phyloP scores from a whole-genome alignment of 2,888 invertebrate species.

The Drosophila paranaensis region DNA sequence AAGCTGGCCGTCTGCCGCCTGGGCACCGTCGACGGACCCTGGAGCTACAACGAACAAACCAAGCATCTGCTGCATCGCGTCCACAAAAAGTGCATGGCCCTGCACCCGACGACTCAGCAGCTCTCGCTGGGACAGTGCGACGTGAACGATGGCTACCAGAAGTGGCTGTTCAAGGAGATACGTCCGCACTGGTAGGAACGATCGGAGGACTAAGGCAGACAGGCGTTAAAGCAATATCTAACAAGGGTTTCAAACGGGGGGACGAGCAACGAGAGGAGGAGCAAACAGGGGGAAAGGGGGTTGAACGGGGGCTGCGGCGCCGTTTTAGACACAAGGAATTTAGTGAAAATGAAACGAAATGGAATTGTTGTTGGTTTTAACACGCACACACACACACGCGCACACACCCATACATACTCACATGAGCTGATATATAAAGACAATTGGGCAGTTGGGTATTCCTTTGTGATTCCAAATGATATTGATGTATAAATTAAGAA shows the following conservation, averaged over 20 bases:
- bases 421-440: conserved; percentile 4
- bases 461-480: conserved; percentile 37
- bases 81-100: conserved; percentile 92
- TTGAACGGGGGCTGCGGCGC: background rate
- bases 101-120: conserved; percentile 92
- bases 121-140: conserved; percentile 93
- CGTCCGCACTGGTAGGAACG: conserved; percentile 87
- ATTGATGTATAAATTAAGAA: conserved; percentile 11
- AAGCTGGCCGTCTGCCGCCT: conserved; percentile 95
- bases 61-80: conserved; percentile 91
- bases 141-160: conserved; percentile 93
- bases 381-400: conserved; percentile 21
- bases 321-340: conserved; percentile 51
- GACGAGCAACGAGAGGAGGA: conserved; percentile 15
- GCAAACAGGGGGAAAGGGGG: background rate
- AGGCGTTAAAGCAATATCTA: conserved; percentile 44
- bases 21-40: conserved; percentile 97
- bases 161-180: conserved; percentile 93
- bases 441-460: conserved; percentile 32
- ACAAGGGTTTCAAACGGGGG: conserved; percentile 71
- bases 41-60: conserved; percentile 93
- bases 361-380: conserved; percentile 60
- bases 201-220: conserved; percentile 1
- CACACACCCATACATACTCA: background rate
- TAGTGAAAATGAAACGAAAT: conserved; percentile 50